A percentile compares a stretch with the other conserved stretches of the same genome.
Evolutionary conservation across 2,888 invertebrate species (phyloP).

Genomic region (Vanessa cardui): DNA sequence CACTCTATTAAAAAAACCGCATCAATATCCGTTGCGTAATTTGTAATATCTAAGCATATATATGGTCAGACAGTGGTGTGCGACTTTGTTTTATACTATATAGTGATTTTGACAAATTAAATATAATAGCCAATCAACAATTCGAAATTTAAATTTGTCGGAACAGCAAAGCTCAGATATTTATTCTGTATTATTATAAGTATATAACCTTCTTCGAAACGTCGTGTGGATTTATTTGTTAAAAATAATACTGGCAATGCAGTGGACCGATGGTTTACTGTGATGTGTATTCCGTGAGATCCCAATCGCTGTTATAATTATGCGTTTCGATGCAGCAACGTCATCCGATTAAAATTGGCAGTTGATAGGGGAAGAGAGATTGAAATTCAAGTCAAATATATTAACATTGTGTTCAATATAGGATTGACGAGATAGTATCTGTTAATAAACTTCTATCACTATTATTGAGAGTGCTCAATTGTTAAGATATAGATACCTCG

Average conservation of each 20-base stretch:
- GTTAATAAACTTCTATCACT: conserved; percentile 31
- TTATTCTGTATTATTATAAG: too few species aligned
- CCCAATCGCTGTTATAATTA: conserved; percentile 70
- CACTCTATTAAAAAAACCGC: too few species aligned
- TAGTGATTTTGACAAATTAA: too few species aligned
- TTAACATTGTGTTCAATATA: conserved; percentile 32
- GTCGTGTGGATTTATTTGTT: too few species aligned
- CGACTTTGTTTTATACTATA: too few species aligned
- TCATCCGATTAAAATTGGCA: conserved; percentile 82
- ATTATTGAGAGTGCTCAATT: not conserved
- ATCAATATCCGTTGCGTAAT: too few species aligned
- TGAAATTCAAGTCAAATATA: conserved; percentile 45
- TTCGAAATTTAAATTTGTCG: too few species aligned
- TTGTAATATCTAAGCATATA: too few species aligned
- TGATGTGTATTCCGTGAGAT: conserved; percentile 76
- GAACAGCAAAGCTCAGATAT: too few species aligned
- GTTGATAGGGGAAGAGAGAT: conserved; percentile 65
- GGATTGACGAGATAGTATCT: conserved; percentile 42
- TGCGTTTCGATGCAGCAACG: conserved; percentile 72
- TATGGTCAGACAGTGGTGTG: too few species aligned
- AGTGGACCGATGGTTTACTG: conserved; percentile 51
- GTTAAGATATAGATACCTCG: not conserved
- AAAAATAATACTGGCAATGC: not conserved
- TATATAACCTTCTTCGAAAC: too few species aligned
- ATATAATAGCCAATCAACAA: too few species aligned